These are phyloP conservation scores for Delia radicum DNA, from an alignment of 1,140 invertebrate species.

Conservation along the genomic window DNA sequence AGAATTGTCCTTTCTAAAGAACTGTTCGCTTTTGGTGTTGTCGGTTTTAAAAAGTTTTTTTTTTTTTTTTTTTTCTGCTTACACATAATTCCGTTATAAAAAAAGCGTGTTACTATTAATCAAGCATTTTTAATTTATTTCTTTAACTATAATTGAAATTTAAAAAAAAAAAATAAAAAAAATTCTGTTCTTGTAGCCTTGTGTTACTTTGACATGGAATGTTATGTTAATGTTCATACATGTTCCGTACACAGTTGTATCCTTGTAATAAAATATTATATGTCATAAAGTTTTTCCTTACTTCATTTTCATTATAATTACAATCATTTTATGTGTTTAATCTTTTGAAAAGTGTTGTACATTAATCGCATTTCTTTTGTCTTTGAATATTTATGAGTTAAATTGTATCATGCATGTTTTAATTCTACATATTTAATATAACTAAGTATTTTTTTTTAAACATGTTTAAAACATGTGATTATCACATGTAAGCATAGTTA, in stretches of 20 bases:
- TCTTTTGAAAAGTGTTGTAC: slow-evolving; percentile 1
- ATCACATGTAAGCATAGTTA: not conserved
- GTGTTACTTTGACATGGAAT: not conserved
- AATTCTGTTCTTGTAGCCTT: not conserved
- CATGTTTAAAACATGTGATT: not conserved
- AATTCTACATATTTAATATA: not conserved
- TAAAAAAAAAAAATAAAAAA: too few species aligned
- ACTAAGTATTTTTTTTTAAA: not conserved
- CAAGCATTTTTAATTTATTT: too few species aligned
- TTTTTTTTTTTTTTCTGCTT: too few species aligned
- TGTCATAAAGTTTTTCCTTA: not conserved
- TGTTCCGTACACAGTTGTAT: not conserved
- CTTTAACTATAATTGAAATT: too few species aligned
- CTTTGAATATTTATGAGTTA: not conserved
- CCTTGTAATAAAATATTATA: not conserved
- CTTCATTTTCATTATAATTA: not conserved
- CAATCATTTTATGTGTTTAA: not conserved
- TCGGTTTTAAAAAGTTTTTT: too few species aligned
- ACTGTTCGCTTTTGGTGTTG: too few species aligned
- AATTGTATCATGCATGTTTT: not conserved
- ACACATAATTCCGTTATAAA: too few species aligned
- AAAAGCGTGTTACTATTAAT: too few species aligned
- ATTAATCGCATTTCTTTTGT: not conserved
- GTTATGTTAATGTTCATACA: not conserved
- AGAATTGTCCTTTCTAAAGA: too few species aligned